A percentile compares a stretch with the other conserved stretches of the same genome.
Evolutionary conservation across 1,140 invertebrate species (phyloP).

Genomic region (Dendroctonus ponderosae): DNA sequence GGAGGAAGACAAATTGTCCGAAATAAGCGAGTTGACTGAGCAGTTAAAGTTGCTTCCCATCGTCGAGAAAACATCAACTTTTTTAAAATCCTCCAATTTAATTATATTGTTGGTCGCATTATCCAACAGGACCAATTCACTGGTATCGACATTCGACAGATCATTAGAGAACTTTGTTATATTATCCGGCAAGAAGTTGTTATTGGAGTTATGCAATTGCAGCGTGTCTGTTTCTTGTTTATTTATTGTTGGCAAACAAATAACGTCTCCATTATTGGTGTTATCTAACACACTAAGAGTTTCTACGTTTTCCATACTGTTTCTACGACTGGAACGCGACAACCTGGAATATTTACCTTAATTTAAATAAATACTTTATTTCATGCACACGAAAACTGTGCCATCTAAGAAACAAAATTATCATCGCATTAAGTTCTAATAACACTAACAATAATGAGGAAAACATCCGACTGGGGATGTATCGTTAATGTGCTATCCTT

Average conservation of each 20-base stretch:
- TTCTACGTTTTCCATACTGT: conserved; percentile 13
- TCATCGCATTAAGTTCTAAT: too few relatives aligned
- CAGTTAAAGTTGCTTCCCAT: conserved; percentile 46
- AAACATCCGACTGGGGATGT: too few relatives aligned
- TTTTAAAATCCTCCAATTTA: conserved; percentile 42
- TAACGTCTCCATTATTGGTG: conserved; percentile 35
- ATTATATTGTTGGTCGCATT: conserved; percentile 42
- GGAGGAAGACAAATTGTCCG: conserved; percentile 50
- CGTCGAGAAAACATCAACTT: conserved; percentile 41
- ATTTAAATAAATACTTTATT: neutral
- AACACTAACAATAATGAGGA: too few relatives aligned
- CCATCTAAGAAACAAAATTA: too few relatives aligned
- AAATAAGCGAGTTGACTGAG: conserved; percentile 49
- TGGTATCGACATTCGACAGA: conserved; percentile 36
- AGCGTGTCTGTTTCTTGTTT: conserved; percentile 17
- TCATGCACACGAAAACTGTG: neutral
- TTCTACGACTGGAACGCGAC: conserved; percentile 20
- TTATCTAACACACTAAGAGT: conserved; percentile 22
- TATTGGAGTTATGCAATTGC: conserved; percentile 31
- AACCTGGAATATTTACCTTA: conserved; percentile 24
- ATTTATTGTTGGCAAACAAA: conserved; percentile 6
- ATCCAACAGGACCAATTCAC: conserved; percentile 39
- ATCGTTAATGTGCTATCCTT: too few relatives aligned
- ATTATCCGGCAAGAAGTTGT: conserved; percentile 34
- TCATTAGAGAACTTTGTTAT: conserved; percentile 31